These are phyloP conservation scores for Phoxinus dragarum DNA, from an alignment of 2,797 vertebrate species.

Conservation along the genomic window DNA sequence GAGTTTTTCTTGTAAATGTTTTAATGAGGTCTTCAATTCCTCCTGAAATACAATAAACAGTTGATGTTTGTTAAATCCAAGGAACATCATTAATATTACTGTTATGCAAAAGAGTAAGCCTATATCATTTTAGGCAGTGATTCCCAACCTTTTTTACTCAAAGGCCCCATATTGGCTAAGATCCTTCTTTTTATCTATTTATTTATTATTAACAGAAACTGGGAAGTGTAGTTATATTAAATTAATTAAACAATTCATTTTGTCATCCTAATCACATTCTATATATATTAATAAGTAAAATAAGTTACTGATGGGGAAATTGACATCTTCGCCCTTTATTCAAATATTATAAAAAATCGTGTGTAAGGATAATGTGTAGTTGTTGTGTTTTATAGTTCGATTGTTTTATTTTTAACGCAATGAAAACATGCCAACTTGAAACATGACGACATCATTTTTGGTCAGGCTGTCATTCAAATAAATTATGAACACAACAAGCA, in stretches of 20 bases:
- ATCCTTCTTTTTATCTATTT: neutral
- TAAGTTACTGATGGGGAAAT: neutral
- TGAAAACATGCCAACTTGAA: too few species aligned
- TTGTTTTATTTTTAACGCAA: too few species aligned
- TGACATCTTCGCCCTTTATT: too few species aligned
- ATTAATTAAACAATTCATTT: too few species aligned
- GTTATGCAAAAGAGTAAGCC: neutral
- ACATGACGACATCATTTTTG: too few species aligned
- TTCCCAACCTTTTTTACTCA: neutral
- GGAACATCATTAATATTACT: neutral
- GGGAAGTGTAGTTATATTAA: neutral
- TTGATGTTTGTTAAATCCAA: neutral
- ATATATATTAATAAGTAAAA: neutral
- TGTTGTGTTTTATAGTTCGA: too few species aligned
- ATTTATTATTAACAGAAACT: neutral
- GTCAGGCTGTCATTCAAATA: too few species aligned
- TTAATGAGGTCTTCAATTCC: neutral
- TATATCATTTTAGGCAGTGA: neutral
- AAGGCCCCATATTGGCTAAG: neutral
- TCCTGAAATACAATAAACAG: neutral
- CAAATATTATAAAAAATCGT: too few species aligned
- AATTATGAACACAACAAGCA: too few species aligned
- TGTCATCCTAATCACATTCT: neutral
- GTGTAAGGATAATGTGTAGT: too few species aligned
- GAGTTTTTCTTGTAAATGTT: conserved; percentile 1